A percentile compares a stretch with the other conserved stretches of the same genome.
These are phyloP conservation scores for Brachionichthys hirsutus DNA, from an alignment of 2,113 vertebrate genomes.

Conservation along the genomic window DNA sequence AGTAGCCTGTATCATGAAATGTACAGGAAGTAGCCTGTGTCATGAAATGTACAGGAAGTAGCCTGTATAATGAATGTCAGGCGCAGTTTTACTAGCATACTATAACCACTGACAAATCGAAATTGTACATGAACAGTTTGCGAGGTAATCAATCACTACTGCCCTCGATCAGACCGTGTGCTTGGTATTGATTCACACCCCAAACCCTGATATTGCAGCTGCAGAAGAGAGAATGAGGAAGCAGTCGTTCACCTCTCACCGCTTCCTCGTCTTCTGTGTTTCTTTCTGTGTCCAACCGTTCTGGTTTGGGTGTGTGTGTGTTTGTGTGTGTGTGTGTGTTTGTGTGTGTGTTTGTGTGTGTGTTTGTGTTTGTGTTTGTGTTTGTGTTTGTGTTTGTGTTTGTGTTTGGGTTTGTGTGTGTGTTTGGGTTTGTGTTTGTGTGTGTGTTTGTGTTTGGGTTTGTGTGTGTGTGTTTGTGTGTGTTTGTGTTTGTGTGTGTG, in stretches of 20 bases:
- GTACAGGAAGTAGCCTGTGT: too few relatives aligned
- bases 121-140: slow-evolving; percentile 51
- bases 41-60: too few relatives aligned
- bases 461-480: too few relatives aligned
- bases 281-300: slow-evolving; percentile 7
- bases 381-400: too few relatives aligned
- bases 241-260: neutral
- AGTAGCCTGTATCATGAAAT: too few relatives aligned
- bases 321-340: too few relatives aligned
- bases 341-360: too few relatives aligned
- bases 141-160: slow-evolving; percentile 54
- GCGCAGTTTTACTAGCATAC: neutral
- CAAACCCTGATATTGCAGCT: slow-evolving; percentile 34
- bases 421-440: too few relatives aligned
- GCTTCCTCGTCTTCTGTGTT: neutral
- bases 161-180: slow-evolving; percentile 45
- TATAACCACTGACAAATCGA: slow-evolving; percentile 58
- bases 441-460: too few relatives aligned
- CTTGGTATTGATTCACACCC: slow-evolving; percentile 47
- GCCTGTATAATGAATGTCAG: neutral
- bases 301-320: slow-evolving; percentile 35
- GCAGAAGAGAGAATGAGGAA: slow-evolving; percentile 8
- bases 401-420: too few relatives aligned
- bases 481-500: too few relatives aligned
- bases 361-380: too few relatives aligned